phyloP scores from a whole-genome alignment of 2,888 invertebrate genomes.

The Dexiosoma caninum region DNA sequence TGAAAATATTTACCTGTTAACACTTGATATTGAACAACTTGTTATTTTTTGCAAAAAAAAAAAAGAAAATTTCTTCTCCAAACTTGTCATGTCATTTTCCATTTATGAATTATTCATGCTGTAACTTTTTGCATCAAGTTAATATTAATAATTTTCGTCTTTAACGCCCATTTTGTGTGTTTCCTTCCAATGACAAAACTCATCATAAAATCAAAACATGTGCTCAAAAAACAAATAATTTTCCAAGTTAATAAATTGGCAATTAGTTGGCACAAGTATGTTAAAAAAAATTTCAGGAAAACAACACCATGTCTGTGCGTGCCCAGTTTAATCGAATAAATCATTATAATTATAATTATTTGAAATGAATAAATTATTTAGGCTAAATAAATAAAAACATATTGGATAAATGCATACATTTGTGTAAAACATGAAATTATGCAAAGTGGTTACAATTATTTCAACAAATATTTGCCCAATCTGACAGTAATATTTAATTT shows the following conservation, averaged over 20 bases:
- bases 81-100: neutral
- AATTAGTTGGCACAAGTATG: constrained; percentile 44
- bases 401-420: too few species aligned
- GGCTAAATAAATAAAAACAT: too few species aligned
- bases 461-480: too few species aligned
- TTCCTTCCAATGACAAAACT: constrained; percentile 13
- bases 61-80: neutral
- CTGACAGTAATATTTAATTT: too few species aligned
- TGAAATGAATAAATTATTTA: neutral
- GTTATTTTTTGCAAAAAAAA: too few species aligned
- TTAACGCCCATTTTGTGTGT: neutral
- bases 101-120: constrained; percentile 34
- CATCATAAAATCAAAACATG: constrained; percentile 58
- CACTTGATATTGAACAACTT: too few species aligned
- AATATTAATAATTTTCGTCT: constrained; percentile 33
- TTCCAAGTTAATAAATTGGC: constrained; percentile 65
- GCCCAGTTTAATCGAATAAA: constrained; percentile 45
- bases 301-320: constrained; percentile 19
- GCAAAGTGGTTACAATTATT: too few species aligned
- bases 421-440: too few species aligned
- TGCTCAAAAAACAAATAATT: constrained; percentile 50
- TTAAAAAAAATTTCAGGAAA: neutral
- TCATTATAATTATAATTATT: neutral
- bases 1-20: neutral
- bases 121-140: neutral